phyloP scores from a whole-genome alignment of 1,140 invertebrate species.

The Tetranychus urticae region DNA sequence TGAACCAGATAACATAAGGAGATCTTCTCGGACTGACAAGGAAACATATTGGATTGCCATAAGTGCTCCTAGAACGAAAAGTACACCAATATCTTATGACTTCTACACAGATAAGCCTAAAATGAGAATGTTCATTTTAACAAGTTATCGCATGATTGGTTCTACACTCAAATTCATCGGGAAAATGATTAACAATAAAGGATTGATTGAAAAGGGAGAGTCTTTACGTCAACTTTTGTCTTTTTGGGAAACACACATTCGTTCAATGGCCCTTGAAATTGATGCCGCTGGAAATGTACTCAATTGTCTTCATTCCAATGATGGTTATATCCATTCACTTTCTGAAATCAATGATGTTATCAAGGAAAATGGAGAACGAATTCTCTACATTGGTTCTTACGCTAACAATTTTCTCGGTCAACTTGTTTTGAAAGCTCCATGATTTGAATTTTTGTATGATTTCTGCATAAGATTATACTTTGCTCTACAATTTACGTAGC shows the following conservation, averaged over 20 bases:
- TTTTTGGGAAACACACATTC: conserved; percentile 8
- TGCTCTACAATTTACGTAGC: too few relatives aligned
- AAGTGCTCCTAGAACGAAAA: conserved; percentile 19
- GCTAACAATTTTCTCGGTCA: conserved; percentile 34
- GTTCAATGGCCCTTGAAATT: conserved; percentile 29
- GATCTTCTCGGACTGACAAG: conserved; percentile 24
- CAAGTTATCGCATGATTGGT: conserved; percentile 14
- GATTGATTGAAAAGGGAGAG: neutral
- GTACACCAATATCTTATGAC: conserved; percentile 17
- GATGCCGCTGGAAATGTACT: conserved; percentile 39
- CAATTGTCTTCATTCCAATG: conserved; percentile 19
- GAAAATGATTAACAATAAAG: neutral
- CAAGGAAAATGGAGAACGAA: conserved; percentile 10
- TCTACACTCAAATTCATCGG: conserved; percentile 7
- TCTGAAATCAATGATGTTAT: conserved; percentile 19
- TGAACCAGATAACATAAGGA: conserved; percentile 46
- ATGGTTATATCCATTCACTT: conserved; percentile 15
- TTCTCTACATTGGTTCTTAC: conserved; percentile 40
- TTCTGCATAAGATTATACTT: too few relatives aligned
- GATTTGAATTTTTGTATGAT: too few relatives aligned
- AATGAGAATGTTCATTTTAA: conserved; percentile 18
- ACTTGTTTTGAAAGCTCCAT: too few relatives aligned
- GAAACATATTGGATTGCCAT: conserved; percentile 41
- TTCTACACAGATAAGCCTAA: conserved; percentile 18
- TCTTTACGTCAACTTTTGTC: conserved; percentile 3